Evolutionary conservation across 2,888 invertebrate genomes (phyloP).

Genomic region (Epinotia ramella): DNA sequence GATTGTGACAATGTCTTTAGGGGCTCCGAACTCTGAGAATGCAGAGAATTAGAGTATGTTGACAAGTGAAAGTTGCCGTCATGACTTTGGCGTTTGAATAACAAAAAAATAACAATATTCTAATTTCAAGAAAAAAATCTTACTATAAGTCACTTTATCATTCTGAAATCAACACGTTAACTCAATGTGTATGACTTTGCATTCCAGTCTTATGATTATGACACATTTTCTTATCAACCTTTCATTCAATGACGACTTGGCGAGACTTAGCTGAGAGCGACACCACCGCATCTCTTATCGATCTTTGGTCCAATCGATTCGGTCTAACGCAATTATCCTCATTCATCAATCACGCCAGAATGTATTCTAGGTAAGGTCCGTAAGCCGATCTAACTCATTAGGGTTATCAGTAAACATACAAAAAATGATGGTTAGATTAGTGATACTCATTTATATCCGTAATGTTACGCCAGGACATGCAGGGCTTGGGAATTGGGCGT

Average conservation of each 20-base stretch:
- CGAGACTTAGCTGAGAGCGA: neutral
- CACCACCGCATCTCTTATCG: neutral
- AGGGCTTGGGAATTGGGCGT: too few relatives aligned
- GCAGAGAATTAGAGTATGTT: neutral
- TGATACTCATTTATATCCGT: neutral
- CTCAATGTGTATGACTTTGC: conserved; percentile 1
- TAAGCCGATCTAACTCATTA: neutral
- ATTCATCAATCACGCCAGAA: neutral
- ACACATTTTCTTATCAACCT: conserved; percentile 17
- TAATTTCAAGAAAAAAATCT: neutral
- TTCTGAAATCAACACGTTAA: neutral
- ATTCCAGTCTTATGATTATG: conserved; percentile 4
- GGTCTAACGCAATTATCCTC: neutral
- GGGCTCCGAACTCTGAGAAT: neutral
- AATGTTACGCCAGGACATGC: too few relatives aligned
- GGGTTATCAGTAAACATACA: neutral
- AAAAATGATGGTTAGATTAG: too few relatives aligned
- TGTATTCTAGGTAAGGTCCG: neutral
- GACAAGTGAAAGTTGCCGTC: neutral
- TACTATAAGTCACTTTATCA: neutral
- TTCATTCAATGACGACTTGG: neutral
- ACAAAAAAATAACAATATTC: neutral
- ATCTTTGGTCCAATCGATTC: neutral
- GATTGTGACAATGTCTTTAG: neutral
- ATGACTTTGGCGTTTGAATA: neutral